A percentile compares a stretch with the other conserved stretches of the same genome.
Conservation (phyloP, 2,888 invertebrate genomes). For the Cremastobaeus sp. region DNA sequence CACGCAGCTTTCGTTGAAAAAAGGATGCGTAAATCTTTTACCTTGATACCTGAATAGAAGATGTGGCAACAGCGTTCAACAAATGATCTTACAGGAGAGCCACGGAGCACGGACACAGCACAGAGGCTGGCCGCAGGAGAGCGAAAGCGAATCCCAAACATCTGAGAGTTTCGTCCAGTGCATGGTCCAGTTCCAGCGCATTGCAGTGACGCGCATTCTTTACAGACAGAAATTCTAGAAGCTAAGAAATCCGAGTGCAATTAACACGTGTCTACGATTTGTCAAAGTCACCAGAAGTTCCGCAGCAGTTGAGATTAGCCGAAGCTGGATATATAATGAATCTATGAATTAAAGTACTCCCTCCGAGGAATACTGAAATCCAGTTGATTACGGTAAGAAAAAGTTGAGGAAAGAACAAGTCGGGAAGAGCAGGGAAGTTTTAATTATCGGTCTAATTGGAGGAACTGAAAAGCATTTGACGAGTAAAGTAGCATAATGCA, state of each 20-base stretch:
- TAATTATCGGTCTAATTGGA: slow-evolving; percentile 16
- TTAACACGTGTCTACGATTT: slow-evolving; percentile 19
- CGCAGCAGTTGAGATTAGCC: not conserved
- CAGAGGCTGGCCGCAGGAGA: no score
- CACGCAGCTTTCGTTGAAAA: not conserved
- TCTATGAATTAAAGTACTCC: slow-evolving; percentile 9
- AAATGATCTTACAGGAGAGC: slow-evolving; percentile 65
- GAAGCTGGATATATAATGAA: not conserved
- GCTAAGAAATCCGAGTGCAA: not conserved
- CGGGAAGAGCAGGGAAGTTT: not conserved
- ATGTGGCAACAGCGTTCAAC: slow-evolving; percentile 71
- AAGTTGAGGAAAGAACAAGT: slow-evolving; percentile 7
- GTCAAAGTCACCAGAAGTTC: slow-evolving; percentile 6
- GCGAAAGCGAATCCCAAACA: slow-evolving; percentile 63
- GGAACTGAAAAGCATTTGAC: slow-evolving; percentile 11
- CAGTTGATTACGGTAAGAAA: slow-evolving; percentile 34
- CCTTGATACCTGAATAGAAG: slow-evolving; percentile 66
- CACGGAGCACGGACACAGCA: no score
- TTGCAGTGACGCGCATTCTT: slow-evolving; percentile 44
- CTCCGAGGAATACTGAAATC: slow-evolving; percentile 6
- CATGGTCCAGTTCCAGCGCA: slow-evolving; percentile 54
- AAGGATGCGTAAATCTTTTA: slow-evolving; percentile 62
- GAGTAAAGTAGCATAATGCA: slow-evolving; percentile 17
- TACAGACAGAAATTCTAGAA: slow-evolving; percentile 1
- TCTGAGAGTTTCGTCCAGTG: slow-evolving; percentile 65